These are phyloP conservation scores for Apaloderma vittatum DNA, from an alignment of 2,113 vertebrate species.

Conservation along the genomic window DNA sequence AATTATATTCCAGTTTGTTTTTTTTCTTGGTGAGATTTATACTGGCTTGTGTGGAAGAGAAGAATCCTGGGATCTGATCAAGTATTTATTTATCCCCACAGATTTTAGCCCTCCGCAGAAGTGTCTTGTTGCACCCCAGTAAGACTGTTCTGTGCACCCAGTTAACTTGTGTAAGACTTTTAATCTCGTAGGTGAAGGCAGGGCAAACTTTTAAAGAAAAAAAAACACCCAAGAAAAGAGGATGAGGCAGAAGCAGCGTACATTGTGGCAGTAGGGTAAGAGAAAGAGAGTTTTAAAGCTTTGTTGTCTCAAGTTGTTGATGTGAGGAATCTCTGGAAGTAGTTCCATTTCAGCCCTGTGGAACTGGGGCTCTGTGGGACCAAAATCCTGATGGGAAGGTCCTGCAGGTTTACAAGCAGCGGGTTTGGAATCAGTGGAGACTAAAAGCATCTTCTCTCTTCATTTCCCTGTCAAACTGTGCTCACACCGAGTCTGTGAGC, in stretches of 20 bases:
- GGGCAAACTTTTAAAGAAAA: not conserved
- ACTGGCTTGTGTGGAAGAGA: not conserved
- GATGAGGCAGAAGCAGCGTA: not conserved
- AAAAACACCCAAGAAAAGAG: not conserved
- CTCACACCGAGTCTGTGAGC: not conserved
- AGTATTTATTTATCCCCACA: not conserved
- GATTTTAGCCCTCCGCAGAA: not conserved
- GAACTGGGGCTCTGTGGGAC: not conserved
- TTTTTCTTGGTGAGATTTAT: not conserved
- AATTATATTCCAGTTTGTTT: not conserved
- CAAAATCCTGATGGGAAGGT: not conserved
- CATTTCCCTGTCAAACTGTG: not conserved
- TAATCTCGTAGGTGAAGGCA: not conserved
- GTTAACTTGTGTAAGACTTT: not conserved
- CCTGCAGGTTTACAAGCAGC: not conserved
- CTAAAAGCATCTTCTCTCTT: not conserved
- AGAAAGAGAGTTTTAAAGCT: not conserved
- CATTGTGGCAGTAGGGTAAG: not conserved
- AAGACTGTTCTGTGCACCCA: not conserved
- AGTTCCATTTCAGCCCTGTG: not conserved
- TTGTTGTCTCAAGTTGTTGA: not conserved
- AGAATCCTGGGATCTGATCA: not conserved
- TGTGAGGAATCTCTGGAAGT: not conserved
- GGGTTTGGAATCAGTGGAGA: not conserved
- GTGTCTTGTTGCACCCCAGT: not conserved